Evolutionary conservation across 1,140 invertebrate genomes (phyloP).

Genomic region (Harpegnathos saltator): DNA sequence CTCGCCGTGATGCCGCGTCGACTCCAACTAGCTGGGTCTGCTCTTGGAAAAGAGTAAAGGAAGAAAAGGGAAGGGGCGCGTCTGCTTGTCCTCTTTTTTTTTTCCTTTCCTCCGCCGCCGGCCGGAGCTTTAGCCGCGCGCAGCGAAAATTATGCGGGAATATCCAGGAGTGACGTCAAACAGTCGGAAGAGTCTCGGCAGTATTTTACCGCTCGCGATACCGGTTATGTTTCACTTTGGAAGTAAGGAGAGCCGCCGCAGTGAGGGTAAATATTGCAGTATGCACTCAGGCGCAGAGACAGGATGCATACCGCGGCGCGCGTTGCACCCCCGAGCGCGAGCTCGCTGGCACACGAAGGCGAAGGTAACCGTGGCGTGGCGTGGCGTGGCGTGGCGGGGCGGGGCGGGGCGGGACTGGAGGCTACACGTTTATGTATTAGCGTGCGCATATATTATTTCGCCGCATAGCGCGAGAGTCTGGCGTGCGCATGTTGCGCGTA

Average conservation of each 20-base stretch:
- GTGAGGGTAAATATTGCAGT: slow-evolving; percentile 83
- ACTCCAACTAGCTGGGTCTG: too few relatives aligned
- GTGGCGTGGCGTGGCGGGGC: background rate
- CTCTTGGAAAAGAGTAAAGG: too few relatives aligned
- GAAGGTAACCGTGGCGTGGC: background rate
- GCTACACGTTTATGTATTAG: slow-evolving; percentile 82
- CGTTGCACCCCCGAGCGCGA: slow-evolving; percentile 20
- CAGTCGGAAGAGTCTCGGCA: slow-evolving; percentile 57
- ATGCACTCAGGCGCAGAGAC: slow-evolving; percentile 83
- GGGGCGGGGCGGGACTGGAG: slow-evolving; percentile 55
- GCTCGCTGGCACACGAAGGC: slow-evolving; percentile 26
- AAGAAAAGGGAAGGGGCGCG: too few relatives aligned
- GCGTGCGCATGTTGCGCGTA: slow-evolving; percentile 69
- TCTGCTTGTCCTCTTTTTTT: background rate
- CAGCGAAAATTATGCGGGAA: slow-evolving; percentile 42
- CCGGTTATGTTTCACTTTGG: slow-evolving; percentile 59
- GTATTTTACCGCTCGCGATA: slow-evolving; percentile 61
- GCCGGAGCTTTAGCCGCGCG: background rate
- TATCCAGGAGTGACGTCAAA: slow-evolving; percentile 39
- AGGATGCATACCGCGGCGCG: slow-evolving; percentile 75
- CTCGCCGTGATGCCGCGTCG: too few relatives aligned
- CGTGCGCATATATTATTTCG: slow-evolving; percentile 83
- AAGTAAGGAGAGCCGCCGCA: slow-evolving; percentile 46
- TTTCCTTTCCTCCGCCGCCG: too few relatives aligned
- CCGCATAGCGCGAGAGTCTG: slow-evolving; percentile 71